Conservation (phyloP, 2,888 invertebrate species). For the Phrixothrix hirtus region DNA sequence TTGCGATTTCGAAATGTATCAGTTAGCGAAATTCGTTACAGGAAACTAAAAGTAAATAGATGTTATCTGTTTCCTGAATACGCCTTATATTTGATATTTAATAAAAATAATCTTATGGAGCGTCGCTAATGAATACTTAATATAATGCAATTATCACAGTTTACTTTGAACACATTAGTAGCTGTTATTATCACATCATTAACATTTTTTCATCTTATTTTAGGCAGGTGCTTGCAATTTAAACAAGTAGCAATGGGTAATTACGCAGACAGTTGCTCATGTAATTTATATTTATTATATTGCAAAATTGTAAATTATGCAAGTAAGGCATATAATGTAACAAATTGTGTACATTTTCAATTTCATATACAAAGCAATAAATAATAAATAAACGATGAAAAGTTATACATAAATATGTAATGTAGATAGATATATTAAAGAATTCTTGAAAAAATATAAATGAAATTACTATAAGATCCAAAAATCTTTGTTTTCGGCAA, state of each 20-base stretch:
- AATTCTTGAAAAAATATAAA: no score
- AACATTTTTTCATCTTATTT: constrained; percentile 33
- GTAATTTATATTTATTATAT: constrained; percentile 14
- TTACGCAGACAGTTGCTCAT: constrained; percentile 2
- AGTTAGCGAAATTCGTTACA: background rate
- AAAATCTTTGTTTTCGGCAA: no score
- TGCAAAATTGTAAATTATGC: constrained; percentile 6
- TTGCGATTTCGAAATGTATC: background rate
- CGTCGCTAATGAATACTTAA: no score
- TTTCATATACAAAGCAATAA: no score
- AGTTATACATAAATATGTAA: background rate
- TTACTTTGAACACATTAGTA: constrained; percentile 30
- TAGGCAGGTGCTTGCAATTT: constrained; percentile 31
- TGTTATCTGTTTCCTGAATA: background rate
- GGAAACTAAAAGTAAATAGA: background rate
- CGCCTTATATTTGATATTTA: no score
- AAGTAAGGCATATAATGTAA: no score
- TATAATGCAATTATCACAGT: no score
- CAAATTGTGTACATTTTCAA: no score
- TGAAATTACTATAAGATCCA: no score
- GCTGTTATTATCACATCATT: constrained; percentile 37
- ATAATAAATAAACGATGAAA: constrained; percentile 8
- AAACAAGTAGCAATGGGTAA: constrained; percentile 8
- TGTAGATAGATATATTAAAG: no score
- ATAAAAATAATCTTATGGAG: no score